These are phyloP conservation scores for Cephus spinipes DNA, from an alignment of 2,888 invertebrate genomes.

Conservation along the genomic window DNA sequence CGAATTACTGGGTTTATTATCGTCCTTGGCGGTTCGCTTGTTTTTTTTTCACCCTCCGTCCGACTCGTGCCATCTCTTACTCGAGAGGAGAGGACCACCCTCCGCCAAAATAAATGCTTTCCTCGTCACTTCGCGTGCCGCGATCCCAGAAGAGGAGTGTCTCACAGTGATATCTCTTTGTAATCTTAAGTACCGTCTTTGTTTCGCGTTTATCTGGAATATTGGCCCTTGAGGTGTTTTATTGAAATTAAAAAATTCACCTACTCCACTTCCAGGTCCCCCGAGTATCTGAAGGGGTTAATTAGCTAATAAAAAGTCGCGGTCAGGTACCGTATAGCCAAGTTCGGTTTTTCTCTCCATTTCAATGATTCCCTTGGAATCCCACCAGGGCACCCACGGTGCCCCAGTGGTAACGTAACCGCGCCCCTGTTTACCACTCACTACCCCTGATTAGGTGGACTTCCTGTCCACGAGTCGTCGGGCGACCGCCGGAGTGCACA, in stretches of 20 bases:
- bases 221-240: not conserved
- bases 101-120: not conserved
- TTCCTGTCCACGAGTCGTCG: constrained; percentile 62
- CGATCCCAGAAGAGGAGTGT: not conserved
- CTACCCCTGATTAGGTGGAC: constrained; percentile 66
- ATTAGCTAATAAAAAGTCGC: not conserved
- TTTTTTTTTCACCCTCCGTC: not conserved
- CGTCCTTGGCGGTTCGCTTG: constrained; percentile 38
- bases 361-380: constrained; percentile 41
- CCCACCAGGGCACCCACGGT: constrained; percentile 45
- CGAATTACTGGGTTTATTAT: constrained; percentile 64
- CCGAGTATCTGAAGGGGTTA: not conserved
- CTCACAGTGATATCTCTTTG: not conserved
- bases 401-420: constrained; percentile 48
- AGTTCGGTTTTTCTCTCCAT: constrained; percentile 18
- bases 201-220: not conserved
- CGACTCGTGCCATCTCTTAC: constrained; percentile 17
- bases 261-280: not conserved
- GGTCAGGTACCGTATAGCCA: not conserved
- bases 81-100: constrained; percentile 5
- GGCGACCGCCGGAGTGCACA: constrained; percentile 8
- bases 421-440: constrained; percentile 67
- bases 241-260: not conserved
- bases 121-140: not conserved
- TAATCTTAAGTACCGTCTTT: not conserved